Evolutionary conservation across 2,797 vertebrate species (phyloP).

Genomic region (Molossus molossus): DNA sequence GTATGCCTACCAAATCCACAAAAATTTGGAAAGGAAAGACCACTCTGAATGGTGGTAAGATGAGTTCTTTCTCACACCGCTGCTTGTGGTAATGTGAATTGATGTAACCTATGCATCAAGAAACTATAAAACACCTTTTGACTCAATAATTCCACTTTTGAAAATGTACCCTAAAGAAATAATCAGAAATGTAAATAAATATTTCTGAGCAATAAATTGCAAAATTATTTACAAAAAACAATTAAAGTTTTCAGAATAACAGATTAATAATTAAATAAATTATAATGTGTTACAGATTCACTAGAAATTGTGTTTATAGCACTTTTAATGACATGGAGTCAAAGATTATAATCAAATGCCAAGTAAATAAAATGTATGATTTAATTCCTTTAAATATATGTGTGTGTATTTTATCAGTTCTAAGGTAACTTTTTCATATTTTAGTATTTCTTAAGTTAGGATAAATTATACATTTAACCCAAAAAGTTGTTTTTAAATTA

Average conservation of each 20-base stretch:
- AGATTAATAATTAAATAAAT: constrained; percentile 30
- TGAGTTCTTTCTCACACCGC: neutral
- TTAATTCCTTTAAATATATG: neutral
- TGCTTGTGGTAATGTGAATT: neutral
- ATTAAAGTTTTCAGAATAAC: neutral
- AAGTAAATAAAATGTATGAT: neutral
- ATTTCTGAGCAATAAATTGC: constrained; percentile 49
- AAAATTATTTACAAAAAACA: constrained; percentile 60
- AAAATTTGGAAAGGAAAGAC: constrained; percentile 21
- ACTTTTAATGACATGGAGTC: neutral
- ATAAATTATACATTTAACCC: constrained; percentile 30
- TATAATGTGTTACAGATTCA: neutral
- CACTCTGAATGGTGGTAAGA: neutral
- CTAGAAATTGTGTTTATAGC: constrained; percentile 56
- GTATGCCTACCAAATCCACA: neutral
- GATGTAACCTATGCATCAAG: neutral
- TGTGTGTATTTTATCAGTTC: neutral
- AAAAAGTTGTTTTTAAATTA: constrained; percentile 63
- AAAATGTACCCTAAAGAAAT: constrained; percentile 1
- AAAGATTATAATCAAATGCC: neutral
- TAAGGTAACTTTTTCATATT: constrained; percentile 41
- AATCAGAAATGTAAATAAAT: constrained; percentile 14
- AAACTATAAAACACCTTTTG: constrained; percentile 14
- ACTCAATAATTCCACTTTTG: neutral
- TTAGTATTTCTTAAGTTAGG: constrained; percentile 63